These are phyloP conservation scores for Choloepus hoffmanni DNA, from an alignment of 2,113 vertebrate species.

Conservation along the genomic window DNA sequence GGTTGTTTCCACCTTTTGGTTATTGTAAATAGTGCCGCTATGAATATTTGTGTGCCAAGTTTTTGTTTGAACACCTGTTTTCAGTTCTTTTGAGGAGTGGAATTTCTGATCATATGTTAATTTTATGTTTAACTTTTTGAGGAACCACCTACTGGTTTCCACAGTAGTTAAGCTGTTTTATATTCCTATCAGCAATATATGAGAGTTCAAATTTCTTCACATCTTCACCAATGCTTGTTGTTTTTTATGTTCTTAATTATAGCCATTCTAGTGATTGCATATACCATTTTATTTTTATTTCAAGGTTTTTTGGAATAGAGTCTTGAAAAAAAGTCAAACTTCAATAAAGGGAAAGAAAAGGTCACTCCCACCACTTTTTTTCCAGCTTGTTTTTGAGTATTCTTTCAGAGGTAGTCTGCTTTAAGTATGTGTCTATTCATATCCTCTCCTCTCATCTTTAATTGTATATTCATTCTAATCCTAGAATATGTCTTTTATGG, in stretches of 20 bases:
- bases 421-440: neutral
- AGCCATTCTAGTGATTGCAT: neutral
- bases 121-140: neutral
- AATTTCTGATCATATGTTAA: neutral
- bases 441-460: neutral
- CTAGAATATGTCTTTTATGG: neutral
- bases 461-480: neutral
- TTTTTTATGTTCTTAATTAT: neutral
- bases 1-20: neutral
- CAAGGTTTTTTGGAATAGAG: neutral
- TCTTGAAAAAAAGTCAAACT: neutral
- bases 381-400: neutral
- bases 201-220: neutral
- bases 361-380: too few species aligned
- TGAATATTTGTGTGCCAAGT: neutral
- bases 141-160: too few species aligned
- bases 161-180: neutral
- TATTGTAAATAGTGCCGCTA: neutral
- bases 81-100: neutral
- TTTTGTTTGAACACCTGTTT: neutral
- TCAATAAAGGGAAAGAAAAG: neutral
- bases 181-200: neutral
- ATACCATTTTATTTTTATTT: neutral
- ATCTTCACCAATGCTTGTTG: neutral
- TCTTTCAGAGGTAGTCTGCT: neutral